Evolutionary conservation across 2,888 invertebrate genomes (phyloP).

Genomic region (Hydroisotoma schaefferi): DNA sequence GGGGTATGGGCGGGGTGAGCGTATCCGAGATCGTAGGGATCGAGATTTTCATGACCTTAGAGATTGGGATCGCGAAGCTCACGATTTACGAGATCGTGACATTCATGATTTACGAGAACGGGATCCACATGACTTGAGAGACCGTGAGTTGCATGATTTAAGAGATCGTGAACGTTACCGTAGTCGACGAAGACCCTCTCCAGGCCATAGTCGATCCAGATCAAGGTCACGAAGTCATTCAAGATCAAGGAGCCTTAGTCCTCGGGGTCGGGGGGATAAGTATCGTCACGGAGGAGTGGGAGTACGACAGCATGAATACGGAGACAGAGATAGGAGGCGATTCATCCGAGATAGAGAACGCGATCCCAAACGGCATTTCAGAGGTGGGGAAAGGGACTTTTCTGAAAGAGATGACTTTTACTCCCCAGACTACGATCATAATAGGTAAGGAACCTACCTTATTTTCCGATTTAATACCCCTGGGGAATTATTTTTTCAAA

Average conservation of each 20-base stretch:
- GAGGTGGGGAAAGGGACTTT: conserved; percentile 20
- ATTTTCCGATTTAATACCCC: too few species aligned
- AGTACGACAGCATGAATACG: conserved; percentile 10
- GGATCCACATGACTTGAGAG: conserved; percentile 5
- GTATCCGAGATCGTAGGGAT: neutral
- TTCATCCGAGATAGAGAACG: conserved; percentile 8
- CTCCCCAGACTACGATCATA: conserved; percentile 2
- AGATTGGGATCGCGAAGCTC: conserved; percentile 9
- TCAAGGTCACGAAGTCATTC: conserved; percentile 24
- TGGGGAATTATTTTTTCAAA: too few species aligned
- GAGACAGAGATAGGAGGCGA: conserved; percentile 17
- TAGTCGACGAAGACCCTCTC: conserved; percentile 24
- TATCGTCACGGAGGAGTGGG: conserved; percentile 13
- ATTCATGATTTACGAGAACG: conserved; percentile 22
- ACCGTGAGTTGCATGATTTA: neutral
- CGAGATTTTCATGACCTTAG: conserved; percentile 18
- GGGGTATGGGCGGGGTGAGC: conserved; percentile 6
- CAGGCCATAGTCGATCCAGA: conserved; percentile 19
- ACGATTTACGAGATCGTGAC: conserved; percentile 18
- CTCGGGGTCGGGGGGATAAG: conserved; percentile 14
- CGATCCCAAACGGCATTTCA: conserved; percentile 1
- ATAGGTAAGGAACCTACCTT: neutral
- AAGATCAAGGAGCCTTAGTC: conserved; percentile 26
- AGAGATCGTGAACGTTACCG: conserved; percentile 6
- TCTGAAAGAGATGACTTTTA: conserved; percentile 14